Percentiles rank a stretch among this genome's conserved stretches.
phyloP scores from a whole-genome alignment of 2,888 invertebrate species.

The Cryptocheilus praepositus region DNA sequence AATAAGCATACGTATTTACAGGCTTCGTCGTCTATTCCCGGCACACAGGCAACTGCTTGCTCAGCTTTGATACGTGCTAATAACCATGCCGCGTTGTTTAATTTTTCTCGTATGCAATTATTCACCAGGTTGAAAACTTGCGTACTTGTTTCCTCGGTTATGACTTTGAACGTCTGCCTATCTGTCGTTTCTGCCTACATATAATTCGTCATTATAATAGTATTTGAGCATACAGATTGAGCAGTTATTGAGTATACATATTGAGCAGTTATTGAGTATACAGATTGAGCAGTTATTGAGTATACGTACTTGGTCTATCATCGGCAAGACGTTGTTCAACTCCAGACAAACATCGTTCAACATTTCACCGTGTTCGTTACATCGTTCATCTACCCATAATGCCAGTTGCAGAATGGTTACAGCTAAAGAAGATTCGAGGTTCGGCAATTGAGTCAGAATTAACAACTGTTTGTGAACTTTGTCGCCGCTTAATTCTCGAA shows the following conservation, averaged over 20 bases:
- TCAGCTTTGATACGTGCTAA: conserved; percentile 67
- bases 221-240: too few species aligned
- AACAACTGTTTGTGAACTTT: conserved; percentile 57
- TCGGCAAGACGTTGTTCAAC: conserved; percentile 73
- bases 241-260: too few species aligned
- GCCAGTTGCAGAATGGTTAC: conserved; percentile 59
- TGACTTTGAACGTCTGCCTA: conserved; percentile 65
- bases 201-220: too few species aligned
- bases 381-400: conserved; percentile 62
- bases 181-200: conserved; percentile 4
- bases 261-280: too few species aligned
- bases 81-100: conserved; percentile 64
- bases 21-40: conserved; percentile 55
- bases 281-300: too few species aligned
- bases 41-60: conserved; percentile 47
- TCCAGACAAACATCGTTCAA: conserved; percentile 74
- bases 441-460: conserved; percentile 48
- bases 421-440: conserved; percentile 49
- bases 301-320: conserved; percentile 72
- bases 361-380: conserved; percentile 55
- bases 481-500: conserved; percentile 45
- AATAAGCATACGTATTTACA: conserved; percentile 41
- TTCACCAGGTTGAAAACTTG: conserved; percentile 72
- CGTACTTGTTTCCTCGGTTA: conserved; percentile 65
- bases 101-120: conserved; percentile 68